Conservation (phyloP, 1,140 invertebrate genomes). For the Schlechtendalia chinensis region DNA sequence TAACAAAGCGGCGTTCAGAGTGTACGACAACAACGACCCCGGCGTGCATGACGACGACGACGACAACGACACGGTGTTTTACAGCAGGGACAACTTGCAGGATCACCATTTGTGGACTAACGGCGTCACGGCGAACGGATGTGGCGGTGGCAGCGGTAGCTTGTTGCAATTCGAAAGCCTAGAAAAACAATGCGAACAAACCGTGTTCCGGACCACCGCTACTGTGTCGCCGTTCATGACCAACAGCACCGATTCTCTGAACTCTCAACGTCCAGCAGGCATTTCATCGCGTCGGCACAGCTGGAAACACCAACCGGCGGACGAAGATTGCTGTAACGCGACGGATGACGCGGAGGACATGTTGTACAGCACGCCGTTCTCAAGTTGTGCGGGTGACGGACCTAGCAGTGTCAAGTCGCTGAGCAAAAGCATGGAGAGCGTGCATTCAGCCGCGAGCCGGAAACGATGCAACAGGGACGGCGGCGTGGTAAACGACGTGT, state of each 20-base stretch:
- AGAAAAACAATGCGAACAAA: constrained; percentile 63
- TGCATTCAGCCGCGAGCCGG: constrained; percentile 52
- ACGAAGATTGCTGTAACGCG: constrained; percentile 44
- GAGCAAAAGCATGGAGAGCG: constrained; percentile 52
- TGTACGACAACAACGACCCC: constrained; percentile 56
- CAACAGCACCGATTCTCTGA: constrained; percentile 46
- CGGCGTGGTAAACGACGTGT: constrained; percentile 51
- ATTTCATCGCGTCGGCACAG: constrained; percentile 52
- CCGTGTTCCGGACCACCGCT: constrained; percentile 53
- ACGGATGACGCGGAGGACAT: constrained; percentile 54
- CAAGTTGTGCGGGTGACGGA: constrained; percentile 54
- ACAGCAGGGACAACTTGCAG: constrained; percentile 50
- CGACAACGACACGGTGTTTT: constrained; percentile 52
- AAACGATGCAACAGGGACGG: constrained; percentile 41
- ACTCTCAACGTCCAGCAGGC: not conserved
- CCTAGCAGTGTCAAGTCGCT: constrained; percentile 53
- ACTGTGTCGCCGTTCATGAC: constrained; percentile 52
- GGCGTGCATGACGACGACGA: constrained; percentile 58
- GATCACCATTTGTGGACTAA: not conserved
- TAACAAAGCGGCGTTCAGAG: not conserved
- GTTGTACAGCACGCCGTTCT: constrained; percentile 50
- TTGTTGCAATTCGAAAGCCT: constrained; percentile 77
- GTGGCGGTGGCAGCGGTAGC: constrained; percentile 58
- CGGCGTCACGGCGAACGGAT: not conserved
- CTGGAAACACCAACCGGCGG: constrained; percentile 55